Percentiles rank a stretch among this genome's conserved stretches.
phyloP scores from a whole-genome alignment of 2,888 invertebrate genomes.

The Lasioglossum vierecki region DNA sequence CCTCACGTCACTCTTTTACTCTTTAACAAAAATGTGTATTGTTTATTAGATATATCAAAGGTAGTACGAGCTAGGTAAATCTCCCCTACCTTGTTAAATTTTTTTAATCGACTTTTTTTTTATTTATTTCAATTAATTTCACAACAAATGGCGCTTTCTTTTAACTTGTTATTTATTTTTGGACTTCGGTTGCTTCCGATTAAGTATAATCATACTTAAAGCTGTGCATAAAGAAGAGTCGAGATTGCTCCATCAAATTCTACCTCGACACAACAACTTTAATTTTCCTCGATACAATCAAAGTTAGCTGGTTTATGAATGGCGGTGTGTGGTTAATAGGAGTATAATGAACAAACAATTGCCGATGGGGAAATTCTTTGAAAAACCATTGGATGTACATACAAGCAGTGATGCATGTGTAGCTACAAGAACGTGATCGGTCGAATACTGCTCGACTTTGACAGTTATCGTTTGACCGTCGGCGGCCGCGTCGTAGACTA shows the following conservation, averaged over 20 bases:
- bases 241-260: not conserved
- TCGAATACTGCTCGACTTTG: constrained; percentile 7
- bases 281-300: not conserved
- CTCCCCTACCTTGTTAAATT: not conserved
- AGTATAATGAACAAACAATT: not conserved
- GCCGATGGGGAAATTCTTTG: not conserved
- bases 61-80: too few species aligned
- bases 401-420: not conserved
- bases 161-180: not conserved
- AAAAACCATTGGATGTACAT: not conserved
- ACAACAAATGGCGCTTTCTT: not conserved
- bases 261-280: not conserved
- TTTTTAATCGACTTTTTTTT: not conserved
- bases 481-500: not conserved
- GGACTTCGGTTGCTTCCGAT: not conserved
- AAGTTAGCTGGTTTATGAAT: not conserved
- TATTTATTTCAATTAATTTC: not conserved
- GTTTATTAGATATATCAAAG: too few species aligned
- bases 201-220: not conserved
- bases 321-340: too few species aligned
- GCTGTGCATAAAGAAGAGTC: not conserved
- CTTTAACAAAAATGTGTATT: too few species aligned
- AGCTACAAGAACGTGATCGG: constrained; percentile 14
- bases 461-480: constrained; percentile 30
- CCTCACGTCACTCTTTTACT: too few species aligned